phyloP scores from a whole-genome alignment of 2,888 invertebrate genomes.

The Platynereis dumerilii region DNA sequence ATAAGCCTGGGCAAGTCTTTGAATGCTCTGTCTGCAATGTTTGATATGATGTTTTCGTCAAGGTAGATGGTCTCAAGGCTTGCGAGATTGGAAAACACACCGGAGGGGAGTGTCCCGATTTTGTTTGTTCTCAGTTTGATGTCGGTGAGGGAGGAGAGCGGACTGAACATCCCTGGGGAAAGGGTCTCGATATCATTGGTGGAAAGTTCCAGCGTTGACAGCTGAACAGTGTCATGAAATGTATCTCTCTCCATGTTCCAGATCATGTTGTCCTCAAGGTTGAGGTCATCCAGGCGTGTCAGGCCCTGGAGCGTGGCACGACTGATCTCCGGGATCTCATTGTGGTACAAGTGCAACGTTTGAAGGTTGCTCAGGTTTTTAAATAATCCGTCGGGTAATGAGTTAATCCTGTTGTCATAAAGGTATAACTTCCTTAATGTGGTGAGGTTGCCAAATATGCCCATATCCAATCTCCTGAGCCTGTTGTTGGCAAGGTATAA shows the following conservation, averaged over 20 bases:
- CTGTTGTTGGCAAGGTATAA: conserved; percentile 23
- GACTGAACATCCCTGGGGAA: conserved; percentile 19
- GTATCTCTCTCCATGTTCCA: conserved; percentile 13
- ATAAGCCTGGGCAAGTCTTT: conserved; percentile 16
- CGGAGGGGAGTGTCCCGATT: conserved; percentile 19
- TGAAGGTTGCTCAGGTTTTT: conserved; percentile 6
- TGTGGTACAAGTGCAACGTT: conserved; percentile 30
- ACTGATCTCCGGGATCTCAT: conserved; percentile 24
- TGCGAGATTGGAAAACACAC: conserved; percentile 19
- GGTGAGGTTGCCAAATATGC: conserved; percentile 18
- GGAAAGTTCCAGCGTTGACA: conserved; percentile 27
- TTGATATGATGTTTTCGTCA: conserved; percentile 21
- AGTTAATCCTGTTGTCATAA: conserved; percentile 24
- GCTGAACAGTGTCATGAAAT: conserved; percentile 13
- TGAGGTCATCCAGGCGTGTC: conserved; percentile 22
- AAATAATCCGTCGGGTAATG: conserved; percentile 22
- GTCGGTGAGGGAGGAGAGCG: conserved; percentile 5
- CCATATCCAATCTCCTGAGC: not conserved
- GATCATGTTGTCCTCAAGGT: conserved; percentile 31
- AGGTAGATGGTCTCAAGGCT: conserved; percentile 25
- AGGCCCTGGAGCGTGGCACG: conserved; percentile 23
- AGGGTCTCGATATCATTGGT: conserved; percentile 26
- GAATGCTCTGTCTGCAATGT: conserved; percentile 21
- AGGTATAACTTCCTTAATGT: conserved; percentile 23
- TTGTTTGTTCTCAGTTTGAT: conserved; percentile 29